phyloP scores from a whole-genome alignment of 2,888 invertebrate species.

The Acrobasis suavella region DNA sequence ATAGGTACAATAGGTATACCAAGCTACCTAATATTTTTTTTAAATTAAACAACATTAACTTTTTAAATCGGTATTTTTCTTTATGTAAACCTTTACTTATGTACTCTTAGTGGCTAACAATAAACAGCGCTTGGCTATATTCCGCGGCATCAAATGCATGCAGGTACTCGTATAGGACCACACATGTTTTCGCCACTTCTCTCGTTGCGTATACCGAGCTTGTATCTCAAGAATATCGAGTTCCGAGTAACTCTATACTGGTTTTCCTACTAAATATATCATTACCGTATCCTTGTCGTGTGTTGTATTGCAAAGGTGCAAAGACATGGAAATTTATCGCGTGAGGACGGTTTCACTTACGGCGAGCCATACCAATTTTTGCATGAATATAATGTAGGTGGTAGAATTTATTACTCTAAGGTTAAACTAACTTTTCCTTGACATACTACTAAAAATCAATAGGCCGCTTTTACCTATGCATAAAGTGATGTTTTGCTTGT shows the following conservation, averaged over 20 bases:
- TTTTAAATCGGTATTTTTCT: too few species aligned
- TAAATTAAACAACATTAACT: too few species aligned
- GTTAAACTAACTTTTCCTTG: not conserved
- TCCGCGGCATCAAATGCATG: not conserved
- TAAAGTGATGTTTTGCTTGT: not conserved
- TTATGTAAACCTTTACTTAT: not conserved
- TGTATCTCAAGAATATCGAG: slow-evolving; percentile 24
- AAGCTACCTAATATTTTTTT: too few species aligned
- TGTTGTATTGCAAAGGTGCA: slow-evolving; percentile 3
- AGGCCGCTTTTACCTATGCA: not conserved
- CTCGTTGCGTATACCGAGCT: slow-evolving; percentile 4
- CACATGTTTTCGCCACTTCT: slow-evolving; percentile 7
- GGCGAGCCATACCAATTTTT: not conserved
- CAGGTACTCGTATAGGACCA: not conserved
- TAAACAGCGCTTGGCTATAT: slow-evolving; percentile 4
- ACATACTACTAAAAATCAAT: not conserved
- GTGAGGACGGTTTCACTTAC: not conserved
- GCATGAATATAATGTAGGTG: too few species aligned
- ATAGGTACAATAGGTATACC: too few species aligned
- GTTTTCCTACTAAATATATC: slow-evolving; percentile 27
- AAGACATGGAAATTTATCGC: not conserved
- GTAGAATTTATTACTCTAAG: too few species aligned
- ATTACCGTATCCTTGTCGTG: slow-evolving; percentile 24
- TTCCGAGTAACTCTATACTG: slow-evolving; percentile 30
- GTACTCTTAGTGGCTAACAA: not conserved